These are phyloP conservation scores for Alviniconcha strummeri DNA, from an alignment of 2,888 invertebrate species.

Conservation along the genomic window DNA sequence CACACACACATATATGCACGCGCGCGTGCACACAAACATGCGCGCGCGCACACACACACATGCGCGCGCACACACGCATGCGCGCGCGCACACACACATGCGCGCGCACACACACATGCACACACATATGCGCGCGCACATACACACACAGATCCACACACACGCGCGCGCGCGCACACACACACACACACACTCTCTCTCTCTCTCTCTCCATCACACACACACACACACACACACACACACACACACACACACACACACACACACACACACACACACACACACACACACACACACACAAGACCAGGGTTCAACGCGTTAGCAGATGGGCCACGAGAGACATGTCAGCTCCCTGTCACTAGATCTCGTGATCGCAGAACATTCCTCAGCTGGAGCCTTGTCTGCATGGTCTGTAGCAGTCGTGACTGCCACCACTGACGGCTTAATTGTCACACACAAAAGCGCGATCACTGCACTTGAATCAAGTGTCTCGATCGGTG, in stretches of 20 bases:
- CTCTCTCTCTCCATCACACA: not conserved
- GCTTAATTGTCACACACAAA: not conserved
- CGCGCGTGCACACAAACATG: not conserved
- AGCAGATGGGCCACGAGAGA: not conserved
- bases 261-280: conserved; percentile 1
- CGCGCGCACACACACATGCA: not conserved
- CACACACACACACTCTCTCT: not conserved
- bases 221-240: not conserved
- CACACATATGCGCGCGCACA: not conserved
- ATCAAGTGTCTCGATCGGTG: no score
- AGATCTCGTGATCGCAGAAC: no score
- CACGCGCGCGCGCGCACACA: not conserved
- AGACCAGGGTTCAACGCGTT: not conserved
- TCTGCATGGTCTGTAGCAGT: not conserved
- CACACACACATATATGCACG: not conserved
- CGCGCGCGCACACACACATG: not conserved
- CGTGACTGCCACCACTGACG: not conserved
- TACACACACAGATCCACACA: not conserved
- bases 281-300: not conserved
- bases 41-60: not conserved
- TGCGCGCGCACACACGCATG: not conserved
- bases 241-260: not conserved
- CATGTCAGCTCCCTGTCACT: not conserved
- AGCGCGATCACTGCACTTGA: not conserved
- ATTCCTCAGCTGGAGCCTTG: not conserved